Percentiles rank a stretch among this genome's conserved stretches.
These are phyloP conservation scores for Glaucidium brasilianum DNA, from an alignment of 2,113 vertebrate species.

Conservation along the genomic window DNA sequence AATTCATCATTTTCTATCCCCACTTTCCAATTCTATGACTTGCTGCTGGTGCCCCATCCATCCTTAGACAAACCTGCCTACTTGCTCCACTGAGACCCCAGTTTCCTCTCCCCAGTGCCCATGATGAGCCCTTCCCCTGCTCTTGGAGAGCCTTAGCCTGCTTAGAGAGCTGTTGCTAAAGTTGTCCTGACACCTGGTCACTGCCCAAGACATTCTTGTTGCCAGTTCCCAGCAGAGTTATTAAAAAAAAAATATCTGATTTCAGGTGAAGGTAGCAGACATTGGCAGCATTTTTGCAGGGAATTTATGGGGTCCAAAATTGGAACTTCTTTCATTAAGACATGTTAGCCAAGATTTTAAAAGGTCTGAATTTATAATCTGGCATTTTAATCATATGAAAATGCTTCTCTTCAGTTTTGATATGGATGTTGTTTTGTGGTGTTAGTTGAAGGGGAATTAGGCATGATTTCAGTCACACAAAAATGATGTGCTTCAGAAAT, in stretches of 20 bases:
- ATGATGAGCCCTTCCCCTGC: neutral
- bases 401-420: neutral
- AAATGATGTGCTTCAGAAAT: neutral
- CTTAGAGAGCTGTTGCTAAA: neutral
- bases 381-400: neutral
- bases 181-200: neutral
- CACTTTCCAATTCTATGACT: neutral
- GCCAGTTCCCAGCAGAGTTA: neutral
- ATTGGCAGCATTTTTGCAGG: neutral
- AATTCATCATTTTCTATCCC: neutral
- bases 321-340: neutral
- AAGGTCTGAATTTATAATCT: neutral
- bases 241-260: neutral
- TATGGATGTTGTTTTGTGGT: neutral
- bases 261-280: neutral
- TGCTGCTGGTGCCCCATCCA: neutral
- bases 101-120: neutral
- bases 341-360: neutral
- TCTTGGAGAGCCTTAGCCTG: neutral
- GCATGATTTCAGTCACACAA: neutral
- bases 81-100: neutral
- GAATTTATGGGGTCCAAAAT: neutral
- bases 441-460: neutral
- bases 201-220: neutral
- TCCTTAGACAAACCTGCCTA: neutral